Base-by-base conservation (phyloP, 1,140 invertebrate genomes). In the Drosophila ogumai region DNA sequence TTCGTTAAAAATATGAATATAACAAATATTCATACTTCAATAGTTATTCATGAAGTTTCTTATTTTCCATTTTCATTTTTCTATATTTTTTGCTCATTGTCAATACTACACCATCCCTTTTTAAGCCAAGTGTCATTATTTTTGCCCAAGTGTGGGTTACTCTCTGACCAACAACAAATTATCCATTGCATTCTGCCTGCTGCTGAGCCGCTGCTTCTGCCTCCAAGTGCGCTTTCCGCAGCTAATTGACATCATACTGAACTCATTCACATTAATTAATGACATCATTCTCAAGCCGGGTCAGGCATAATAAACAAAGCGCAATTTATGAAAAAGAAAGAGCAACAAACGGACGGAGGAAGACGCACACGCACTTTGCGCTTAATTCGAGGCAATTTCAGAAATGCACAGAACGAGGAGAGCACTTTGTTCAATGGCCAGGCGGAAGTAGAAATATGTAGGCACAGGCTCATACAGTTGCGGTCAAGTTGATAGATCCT, bases 211-310 rank as follows among this genome's bases (percentile, higher is more conserved):
- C 10, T 38, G 43, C 54, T 76, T 32, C 59, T 34, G 40, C 56
- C 84, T 72, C 67, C 81, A 75, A 88, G 85, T 90, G 74, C 85
- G 78, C 75, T 90, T 88, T 85, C 84, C 84, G 85, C 84, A 88
- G 85, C 85, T 90, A 90, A 90, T 90, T 90, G 85, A 90, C 85
- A 90, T 90, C 85, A 90, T 90, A 90, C 85, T 90, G 85, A 90
- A 90, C 85, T 90, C 85, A 90, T 90, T 90, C 85, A 90, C 85
- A 90, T 90, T 90, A 90, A 90, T 90, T 90, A 90, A 90, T 90
- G 85, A 90, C 85, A 90, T 90, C 85, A 90, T 90, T 75, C 81
- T 60, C 66, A 87, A 77, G 81, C 67, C 59, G 76, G 36, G 56
- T 58, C 71, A 75, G 55, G 40, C 61, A 57, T 43, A 67, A 76